These are phyloP conservation scores for Melipona beecheii DNA, from an alignment of 2,888 invertebrate species.

Conservation along the genomic window DNA sequence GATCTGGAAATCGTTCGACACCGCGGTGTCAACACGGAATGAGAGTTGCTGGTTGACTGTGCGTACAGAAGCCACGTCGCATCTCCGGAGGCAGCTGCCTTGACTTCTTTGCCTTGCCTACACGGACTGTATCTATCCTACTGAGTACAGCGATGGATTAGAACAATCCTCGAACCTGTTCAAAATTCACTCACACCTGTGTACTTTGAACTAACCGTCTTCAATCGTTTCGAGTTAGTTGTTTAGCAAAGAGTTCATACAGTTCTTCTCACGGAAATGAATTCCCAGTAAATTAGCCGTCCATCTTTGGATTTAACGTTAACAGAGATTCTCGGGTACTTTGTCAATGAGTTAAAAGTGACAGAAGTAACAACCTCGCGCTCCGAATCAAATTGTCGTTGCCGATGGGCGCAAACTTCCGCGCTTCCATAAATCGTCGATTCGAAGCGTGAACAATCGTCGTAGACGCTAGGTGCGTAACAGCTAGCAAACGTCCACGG, in stretches of 20 bases:
- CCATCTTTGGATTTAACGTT: neutral
- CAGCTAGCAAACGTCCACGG: slow-evolving; percentile 45
- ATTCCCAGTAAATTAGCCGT: neutral
- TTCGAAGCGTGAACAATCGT: slow-evolving; percentile 6
- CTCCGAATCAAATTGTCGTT: too few species aligned
- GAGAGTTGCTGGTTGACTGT: slow-evolving; percentile 77
- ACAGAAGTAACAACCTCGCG: neutral
- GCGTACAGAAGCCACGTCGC: slow-evolving; percentile 75
- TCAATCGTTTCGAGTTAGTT: neutral
- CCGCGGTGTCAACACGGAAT: slow-evolving; percentile 60
- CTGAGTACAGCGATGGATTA: slow-evolving; percentile 70
- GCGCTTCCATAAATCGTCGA: slow-evolving; percentile 37
- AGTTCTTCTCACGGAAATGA: slow-evolving; percentile 20
- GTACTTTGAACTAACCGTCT: neutral
- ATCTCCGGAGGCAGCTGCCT: slow-evolving; percentile 78
- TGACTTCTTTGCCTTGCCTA: slow-evolving; percentile 72
- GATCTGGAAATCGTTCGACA: neutral
- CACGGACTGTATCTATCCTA: slow-evolving; percentile 68
- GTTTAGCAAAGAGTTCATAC: neutral
- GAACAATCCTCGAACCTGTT: slow-evolving; percentile 64
- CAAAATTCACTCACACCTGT: slow-evolving; percentile 22
- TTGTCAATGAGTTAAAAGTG: neutral
- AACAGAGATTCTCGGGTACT: neutral
- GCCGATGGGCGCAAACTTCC: too few species aligned
- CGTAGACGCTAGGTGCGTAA: slow-evolving; percentile 29